Evolutionary conservation across 2,113 vertebrate genomes (phyloP).

Genomic region (Oenanthe melanoleuca): DNA sequence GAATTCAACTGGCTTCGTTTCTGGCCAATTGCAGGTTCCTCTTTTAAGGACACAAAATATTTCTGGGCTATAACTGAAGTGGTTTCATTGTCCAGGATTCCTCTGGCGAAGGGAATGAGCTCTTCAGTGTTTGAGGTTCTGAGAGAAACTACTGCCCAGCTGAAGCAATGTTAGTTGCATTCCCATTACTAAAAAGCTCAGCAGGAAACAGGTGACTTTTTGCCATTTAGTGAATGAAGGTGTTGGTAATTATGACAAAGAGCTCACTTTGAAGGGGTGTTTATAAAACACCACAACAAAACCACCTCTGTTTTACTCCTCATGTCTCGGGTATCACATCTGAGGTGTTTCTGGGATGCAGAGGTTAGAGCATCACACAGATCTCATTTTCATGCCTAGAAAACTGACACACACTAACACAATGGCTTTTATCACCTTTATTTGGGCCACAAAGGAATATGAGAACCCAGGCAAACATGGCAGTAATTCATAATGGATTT

Average conservation of each 20-base stretch:
- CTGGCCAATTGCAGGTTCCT: not conserved
- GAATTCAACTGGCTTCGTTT: not conserved
- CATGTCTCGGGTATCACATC: not conserved
- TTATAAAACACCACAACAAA: not conserved
- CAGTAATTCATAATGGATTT: not conserved
- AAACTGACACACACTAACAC: not conserved
- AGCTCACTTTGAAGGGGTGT: not conserved
- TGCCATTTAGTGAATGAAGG: not conserved
- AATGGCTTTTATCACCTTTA: not conserved
- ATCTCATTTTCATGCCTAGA: not conserved
- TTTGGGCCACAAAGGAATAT: not conserved
- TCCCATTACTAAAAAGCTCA: not conserved
- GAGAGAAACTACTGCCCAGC: not conserved
- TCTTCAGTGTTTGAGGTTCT: not conserved
- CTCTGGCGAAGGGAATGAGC: not conserved
- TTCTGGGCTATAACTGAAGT: not conserved
- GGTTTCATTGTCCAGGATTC: not conserved
- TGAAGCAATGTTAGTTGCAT: not conserved
- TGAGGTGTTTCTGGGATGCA: not conserved
- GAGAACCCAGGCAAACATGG: not conserved
- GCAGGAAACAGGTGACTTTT: not conserved
- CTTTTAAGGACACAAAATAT: not conserved
- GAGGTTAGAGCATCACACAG: not conserved
- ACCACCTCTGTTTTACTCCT: not conserved
- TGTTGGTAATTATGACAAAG: not conserved